Conservation (phyloP, 2,113 vertebrate species). For the Helogale parvula region DNA sequence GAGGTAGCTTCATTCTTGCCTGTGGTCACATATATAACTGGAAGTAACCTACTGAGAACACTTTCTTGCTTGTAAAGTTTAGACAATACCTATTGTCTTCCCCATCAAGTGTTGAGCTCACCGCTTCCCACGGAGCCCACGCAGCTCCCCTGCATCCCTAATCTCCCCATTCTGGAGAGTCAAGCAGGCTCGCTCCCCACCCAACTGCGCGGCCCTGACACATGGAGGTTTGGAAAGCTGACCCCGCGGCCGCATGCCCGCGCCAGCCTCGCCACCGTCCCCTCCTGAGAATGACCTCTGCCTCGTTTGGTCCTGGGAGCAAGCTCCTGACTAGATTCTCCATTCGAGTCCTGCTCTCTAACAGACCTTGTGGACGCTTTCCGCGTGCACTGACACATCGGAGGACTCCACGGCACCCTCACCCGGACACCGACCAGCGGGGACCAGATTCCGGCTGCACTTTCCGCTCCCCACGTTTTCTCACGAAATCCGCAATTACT, state of each 20-base stretch:
- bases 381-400: fast-evolving
- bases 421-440: fast-evolving
- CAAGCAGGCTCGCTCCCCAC: fast-evolving
- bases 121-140: not conserved
- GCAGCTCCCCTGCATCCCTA: not conserved
- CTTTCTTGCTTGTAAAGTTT: not conserved
- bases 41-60: not conserved
- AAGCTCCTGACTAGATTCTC: not conserved
- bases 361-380: too few relatives aligned
- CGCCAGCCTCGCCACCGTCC: not conserved
- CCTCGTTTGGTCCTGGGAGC: not conserved
- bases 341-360: not conserved
- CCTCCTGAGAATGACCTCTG: too few relatives aligned
- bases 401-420: not conserved
- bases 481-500: not conserved
- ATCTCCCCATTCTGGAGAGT: too few relatives aligned
- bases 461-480: not conserved
- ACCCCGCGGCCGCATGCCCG: fast-evolving
- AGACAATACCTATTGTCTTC: not conserved
- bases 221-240: too few relatives aligned
- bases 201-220: fast-evolving
- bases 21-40: not conserved
- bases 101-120: not conserved
- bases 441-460: not conserved
- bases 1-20: not conserved